Evolutionary conservation across 1,140 invertebrate species (phyloP).

Genomic region (Phenacoccus solenopsis): DNA sequence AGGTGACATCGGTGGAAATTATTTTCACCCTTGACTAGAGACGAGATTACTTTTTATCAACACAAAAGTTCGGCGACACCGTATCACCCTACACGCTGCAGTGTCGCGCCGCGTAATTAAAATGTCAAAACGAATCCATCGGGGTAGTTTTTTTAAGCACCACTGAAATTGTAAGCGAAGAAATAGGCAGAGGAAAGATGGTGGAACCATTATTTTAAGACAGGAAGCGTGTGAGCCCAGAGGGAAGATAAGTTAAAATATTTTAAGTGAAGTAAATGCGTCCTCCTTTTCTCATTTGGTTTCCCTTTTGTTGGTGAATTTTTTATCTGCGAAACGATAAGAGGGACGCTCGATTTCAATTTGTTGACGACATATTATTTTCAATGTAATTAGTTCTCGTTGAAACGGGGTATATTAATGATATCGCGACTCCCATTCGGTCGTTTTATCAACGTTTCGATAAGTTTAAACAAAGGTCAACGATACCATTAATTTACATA

Average conservation of each 20-base stretch:
- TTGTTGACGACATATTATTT: conserved; percentile 3
- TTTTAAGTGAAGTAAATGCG: conserved; percentile 2
- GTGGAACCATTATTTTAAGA: conserved; percentile 2
- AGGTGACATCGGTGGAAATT: not conserved
- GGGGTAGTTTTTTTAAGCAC: not conserved
- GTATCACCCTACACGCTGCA: not conserved
- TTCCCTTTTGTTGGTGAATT: not conserved
- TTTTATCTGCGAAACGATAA: not conserved
- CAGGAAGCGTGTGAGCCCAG: not conserved
- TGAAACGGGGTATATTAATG: not conserved
- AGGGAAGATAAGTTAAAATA: conserved; percentile 2
- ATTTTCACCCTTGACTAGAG: conserved; percentile 1
- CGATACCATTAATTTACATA: not conserved
- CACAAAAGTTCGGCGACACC: not conserved
- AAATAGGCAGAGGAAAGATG: not conserved
- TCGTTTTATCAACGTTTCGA: not conserved
- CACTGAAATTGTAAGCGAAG: not conserved
- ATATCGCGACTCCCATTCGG: not conserved
- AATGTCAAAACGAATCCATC: not conserved
- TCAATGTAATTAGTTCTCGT: not conserved
- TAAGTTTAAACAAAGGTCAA: not conserved
- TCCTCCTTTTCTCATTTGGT: not conserved
- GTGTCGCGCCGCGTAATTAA: not conserved
- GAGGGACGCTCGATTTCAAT: not conserved
- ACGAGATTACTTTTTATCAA: not conserved